Evolutionary conservation across 2,113 vertebrate genomes (phyloP).

Genomic region (Notarius quadriscutis): DNA sequence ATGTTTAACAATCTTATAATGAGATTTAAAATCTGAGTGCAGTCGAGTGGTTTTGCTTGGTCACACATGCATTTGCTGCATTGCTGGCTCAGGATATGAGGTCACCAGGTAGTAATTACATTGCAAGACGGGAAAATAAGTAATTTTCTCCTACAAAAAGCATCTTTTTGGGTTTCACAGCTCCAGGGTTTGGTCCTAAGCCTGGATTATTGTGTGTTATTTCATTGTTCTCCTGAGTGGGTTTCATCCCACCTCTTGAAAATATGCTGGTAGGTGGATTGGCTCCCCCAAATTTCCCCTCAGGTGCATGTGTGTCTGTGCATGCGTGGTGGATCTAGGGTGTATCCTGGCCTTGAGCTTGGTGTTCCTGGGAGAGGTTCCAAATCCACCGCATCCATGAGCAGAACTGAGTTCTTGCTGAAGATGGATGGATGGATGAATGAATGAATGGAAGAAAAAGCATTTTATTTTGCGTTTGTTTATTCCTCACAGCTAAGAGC

Average conservation of each 20-base stretch:
- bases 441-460: neutral
- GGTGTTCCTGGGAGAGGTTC: neutral
- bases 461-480: neutral
- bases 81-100: too few relatives aligned
- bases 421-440: neutral
- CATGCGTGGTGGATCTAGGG: too few relatives aligned
- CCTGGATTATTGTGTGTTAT: neutral
- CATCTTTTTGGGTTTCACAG: neutral
- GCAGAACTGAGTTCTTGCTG: neutral
- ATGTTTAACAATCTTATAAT: neutral
- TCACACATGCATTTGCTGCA: neutral
- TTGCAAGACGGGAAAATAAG: neutral
- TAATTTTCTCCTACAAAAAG: neutral
- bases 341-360: neutral
- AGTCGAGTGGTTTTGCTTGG: neutral
- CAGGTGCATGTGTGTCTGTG: neutral
- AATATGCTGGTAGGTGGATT: neutral
- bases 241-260: too few relatives aligned
- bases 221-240: neutral
- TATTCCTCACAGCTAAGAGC: slow-evolving; percentile 81
- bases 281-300: neutral
- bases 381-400: neutral
- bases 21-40: neutral
- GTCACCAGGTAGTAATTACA: neutral
- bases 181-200: neutral